Evolutionary conservation across 1,140 invertebrate species (phyloP), one percentile per base, ranked within the genome.

Genomic region (Tetraneura akinire): DNA sequence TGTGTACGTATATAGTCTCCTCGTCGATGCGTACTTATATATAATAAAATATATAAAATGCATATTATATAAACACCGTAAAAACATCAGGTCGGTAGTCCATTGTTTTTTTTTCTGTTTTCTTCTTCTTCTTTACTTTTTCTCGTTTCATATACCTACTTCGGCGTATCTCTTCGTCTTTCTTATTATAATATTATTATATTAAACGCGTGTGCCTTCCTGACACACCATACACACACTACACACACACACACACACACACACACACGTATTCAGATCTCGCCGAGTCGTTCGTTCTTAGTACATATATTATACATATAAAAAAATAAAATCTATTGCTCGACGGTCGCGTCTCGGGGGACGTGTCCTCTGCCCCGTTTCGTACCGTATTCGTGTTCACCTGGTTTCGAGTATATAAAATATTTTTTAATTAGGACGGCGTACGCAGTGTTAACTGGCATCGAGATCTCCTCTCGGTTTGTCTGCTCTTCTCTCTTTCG

Each of bases 371-470:
- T 37, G 32, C 32, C 32, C 32, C 32, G 32, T 37, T 45, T 9
- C 23, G 37, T 4, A 10, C 64, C 37, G 64, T 68, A 42, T 68
- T 68, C 66, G 42, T 68, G 21, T 47, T 47, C 66, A 68, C 66
- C 66, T 21, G 66, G 66, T 68, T 68, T 47, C 37, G 37, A 68
- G 37, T 68, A 45, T 68, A 45, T 14, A 45, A 68, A 68, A 47
- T 26, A 57, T 68, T 68, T 68, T 68, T 68, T 68, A 68, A 68
- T 68, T 68, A 68, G 66, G 66, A 68, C 66, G 66, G 62, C 62
- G 26, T 29, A 29, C 18, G 62, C 29, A n/a, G 64, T 68, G 64
- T 45, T 66, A 68, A 68, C 66, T 47, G 66, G 66, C 66, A 47
- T 21, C 21, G 42, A 18, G 37, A 68, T 68, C 66, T 68, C 62